Evolutionary conservation across 2,113 vertebrate species (phyloP).

Genomic region (Thermophis baileyi): DNA sequence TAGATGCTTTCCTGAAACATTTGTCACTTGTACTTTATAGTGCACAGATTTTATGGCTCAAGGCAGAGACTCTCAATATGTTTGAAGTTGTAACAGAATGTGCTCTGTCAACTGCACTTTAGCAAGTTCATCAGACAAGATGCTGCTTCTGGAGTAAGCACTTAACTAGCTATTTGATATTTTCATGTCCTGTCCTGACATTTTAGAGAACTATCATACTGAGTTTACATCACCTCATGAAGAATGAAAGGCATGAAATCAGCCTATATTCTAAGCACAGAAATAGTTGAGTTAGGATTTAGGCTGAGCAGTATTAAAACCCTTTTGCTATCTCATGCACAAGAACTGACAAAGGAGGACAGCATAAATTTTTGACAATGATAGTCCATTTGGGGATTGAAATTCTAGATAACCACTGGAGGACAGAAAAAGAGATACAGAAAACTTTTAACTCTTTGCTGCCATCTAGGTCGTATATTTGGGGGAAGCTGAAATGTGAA

Average conservation of each 20-base stretch:
- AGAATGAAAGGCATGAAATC: background rate
- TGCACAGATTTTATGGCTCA: constrained; percentile 1
- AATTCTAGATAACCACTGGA: background rate
- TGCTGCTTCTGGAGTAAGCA: background rate
- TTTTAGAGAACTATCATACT: constrained; percentile 24
- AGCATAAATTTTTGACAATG: background rate
- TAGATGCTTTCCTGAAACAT: background rate
- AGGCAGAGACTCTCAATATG: constrained; percentile 29
- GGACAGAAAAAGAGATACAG: background rate
- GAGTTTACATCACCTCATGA: constrained; percentile 8
- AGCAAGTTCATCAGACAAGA: constrained; percentile 17
- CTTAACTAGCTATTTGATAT: background rate
- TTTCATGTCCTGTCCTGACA: background rate
- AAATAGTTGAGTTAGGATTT: background rate
- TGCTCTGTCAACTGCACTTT: background rate
- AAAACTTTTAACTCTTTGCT: background rate
- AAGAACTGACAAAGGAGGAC: background rate
- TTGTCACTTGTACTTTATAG: constrained; percentile 19
- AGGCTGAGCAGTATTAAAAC: background rate
- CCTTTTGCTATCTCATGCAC: background rate
- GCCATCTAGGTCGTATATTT: background rate
- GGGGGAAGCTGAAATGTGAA: background rate
- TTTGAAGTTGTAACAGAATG: constrained; percentile 18
- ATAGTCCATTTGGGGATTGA: background rate
- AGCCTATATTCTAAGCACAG: background rate